These are phyloP conservation scores for Agriotes lineatus DNA, from an alignment of 2,888 invertebrate genomes.

Conservation along the genomic window DNA sequence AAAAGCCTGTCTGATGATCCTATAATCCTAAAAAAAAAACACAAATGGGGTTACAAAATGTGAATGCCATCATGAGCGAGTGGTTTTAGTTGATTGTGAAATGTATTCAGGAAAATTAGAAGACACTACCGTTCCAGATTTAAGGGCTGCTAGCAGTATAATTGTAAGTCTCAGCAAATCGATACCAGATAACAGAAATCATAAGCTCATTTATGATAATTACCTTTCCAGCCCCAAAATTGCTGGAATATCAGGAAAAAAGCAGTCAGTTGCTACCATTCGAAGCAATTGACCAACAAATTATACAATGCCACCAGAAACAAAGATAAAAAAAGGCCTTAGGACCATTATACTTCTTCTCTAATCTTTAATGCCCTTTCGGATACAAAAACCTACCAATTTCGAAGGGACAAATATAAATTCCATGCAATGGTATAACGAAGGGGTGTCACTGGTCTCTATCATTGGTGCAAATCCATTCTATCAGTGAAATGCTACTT, in stretches of 20 bases:
- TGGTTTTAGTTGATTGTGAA: constrained; percentile 12
- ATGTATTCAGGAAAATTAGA: constrained; percentile 10
- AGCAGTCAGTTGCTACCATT: not conserved
- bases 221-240: constrained; percentile 49
- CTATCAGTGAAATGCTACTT: constrained; percentile 56
- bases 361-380: too few species aligned
- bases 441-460: constrained; percentile 54
- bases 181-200: constrained; percentile 46
- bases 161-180: constrained; percentile 47
- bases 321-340: not conserved
- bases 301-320: not conserved
- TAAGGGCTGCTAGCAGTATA: constrained; percentile 50
- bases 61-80: constrained; percentile 31
- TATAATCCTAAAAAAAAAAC: constrained; percentile 36
- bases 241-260: not conserved
- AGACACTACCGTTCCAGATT: constrained; percentile 39
- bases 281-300: not conserved
- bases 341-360: not conserved
- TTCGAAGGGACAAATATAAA: not conserved
- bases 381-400: not conserved
- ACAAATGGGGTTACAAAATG: constrained; percentile 40
- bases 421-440: constrained; percentile 54
- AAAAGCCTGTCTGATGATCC: not conserved
- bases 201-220: constrained; percentile 51
- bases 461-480: constrained; percentile 55